Percentiles rank a stretch among this genome's conserved stretches.
Conservation (phyloP, 2,797 vertebrate species). For the Neosilurus mollespiculum region DNA sequence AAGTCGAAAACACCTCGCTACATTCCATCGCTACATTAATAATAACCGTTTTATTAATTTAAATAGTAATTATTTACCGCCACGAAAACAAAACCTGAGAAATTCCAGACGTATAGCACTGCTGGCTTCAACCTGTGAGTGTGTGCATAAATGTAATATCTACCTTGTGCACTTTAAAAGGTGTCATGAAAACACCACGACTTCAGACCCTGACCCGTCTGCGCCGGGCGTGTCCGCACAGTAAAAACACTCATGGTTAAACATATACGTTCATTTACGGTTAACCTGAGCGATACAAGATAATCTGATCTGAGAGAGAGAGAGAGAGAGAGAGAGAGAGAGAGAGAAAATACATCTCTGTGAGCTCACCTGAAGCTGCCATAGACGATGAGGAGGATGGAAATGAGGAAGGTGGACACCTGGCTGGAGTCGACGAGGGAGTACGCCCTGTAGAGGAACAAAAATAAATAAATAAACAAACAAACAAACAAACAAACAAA, state of each 20-base stretch:
- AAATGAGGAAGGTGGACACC: conserved; percentile 99
- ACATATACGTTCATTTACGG: not conserved
- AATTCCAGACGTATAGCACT: not conserved
- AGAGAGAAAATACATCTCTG: no score
- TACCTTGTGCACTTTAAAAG: not conserved
- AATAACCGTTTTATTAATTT: no score
- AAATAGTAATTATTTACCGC: not conserved
- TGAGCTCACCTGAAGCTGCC: conserved; percentile 98
- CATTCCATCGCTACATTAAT: not conserved
- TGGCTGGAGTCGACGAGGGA: conserved; percentile 99
- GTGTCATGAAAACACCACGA: not conserved
- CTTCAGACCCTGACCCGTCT: not conserved
- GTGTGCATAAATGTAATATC: not conserved
- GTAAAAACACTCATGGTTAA: not conserved
- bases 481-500: no score
- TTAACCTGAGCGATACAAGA: no score
- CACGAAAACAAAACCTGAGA: not conserved
- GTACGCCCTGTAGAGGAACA: conserved; percentile 82
- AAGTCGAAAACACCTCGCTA: not conserved
- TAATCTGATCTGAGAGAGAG: no score
- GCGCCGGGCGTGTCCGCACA: not conserved
- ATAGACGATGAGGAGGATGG: conserved; percentile 98
- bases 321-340: no score
- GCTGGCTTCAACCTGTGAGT: not conserved
- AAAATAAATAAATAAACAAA: not conserved